Base-by-base conservation (phyloP, 2,888 invertebrate species). In the Oxytorus armatus region DNA sequence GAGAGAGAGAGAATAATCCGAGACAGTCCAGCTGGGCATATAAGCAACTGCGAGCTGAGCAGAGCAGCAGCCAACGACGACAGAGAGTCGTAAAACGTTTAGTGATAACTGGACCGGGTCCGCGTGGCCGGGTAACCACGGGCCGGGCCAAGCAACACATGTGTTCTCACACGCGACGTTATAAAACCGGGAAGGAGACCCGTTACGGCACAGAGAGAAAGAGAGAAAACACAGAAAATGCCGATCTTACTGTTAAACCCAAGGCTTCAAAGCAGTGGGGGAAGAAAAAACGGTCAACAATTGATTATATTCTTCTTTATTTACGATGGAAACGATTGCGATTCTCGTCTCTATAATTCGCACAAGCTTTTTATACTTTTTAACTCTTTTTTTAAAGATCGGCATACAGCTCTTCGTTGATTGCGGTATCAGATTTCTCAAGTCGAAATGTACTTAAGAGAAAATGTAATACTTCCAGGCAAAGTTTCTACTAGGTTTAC, bases 241-340 rank as follows among this genome's bases (percentile, higher is more conserved):
- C 57, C 80, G 79, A 80, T 81, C 82, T 85, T 83, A 85, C 86
- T 84, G 86, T 85, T 85, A 82, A 86, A 83, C 78, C 82, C 83
- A 83, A 85, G 82, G 75, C 81, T 18, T 55, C 29, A 14, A 70
- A 18, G 29, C 33, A 66, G 36, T 51, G 39, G 25, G 39, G 14
- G 11, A 53, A 18, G 4, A 49, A 68, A 78, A 87, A 85, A 87
- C 86, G 82, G 79, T 82, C 69, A n/a, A n/a, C 85, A 82, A 87
- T 87, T 86, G 87, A 88, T 86, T 85, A 82, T 85, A 86, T 87
- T 84, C 85, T 85, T 29, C 39, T 36, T 61, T 16, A 36, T 61
- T 74, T 23, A 33, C 39, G 68, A 25, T 55, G 10, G 23, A 39
- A 14, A 8, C 49, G 14, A 33, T 33, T 53, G 29, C 11, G 55